phyloP scores from a whole-genome alignment of 2,888 invertebrate species.

The Branchellion lobata region DNA sequence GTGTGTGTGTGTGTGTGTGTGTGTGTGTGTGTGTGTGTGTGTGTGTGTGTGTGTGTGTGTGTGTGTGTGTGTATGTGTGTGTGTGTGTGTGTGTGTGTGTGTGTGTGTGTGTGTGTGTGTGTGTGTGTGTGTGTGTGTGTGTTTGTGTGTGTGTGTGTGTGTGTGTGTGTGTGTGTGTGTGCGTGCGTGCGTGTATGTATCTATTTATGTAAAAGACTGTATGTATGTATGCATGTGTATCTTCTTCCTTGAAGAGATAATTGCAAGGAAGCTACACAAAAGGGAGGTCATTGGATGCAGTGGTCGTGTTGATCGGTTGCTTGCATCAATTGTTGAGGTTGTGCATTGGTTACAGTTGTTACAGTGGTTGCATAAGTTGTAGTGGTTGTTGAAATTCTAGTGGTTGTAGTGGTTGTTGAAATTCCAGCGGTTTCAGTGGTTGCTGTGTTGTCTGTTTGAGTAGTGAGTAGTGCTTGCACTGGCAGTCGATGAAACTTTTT shows the following conservation, averaged over 20 bases:
- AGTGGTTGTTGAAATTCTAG: no score
- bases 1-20: slow-evolving; percentile 16
- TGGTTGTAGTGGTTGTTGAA: slow-evolving; percentile 12
- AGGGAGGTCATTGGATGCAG: no score
- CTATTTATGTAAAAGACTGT: neutral
- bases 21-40: slow-evolving; percentile 15
- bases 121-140: slow-evolving; percentile 27
- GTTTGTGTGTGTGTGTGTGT: slow-evolving; percentile 7
- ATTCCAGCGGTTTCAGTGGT: neutral
- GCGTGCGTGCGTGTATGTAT: neutral
- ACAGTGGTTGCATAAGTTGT: no score
- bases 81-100: slow-evolving; percentile 20
- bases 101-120: slow-evolving; percentile 15
- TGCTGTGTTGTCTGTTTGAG: neutral
- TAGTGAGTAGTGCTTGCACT: neutral
- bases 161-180: slow-evolving; percentile 15
- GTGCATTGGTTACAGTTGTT: no score
- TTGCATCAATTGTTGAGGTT: no score
- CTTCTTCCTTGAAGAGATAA: neutral
- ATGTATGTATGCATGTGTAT: slow-evolving; percentile 2
- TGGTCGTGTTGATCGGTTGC: no score
- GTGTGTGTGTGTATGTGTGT: slow-evolving; percentile 17
- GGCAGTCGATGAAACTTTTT: neutral
- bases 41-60: slow-evolving; percentile 20
- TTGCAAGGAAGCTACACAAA: no score